Conservation (phyloP, 2,113 vertebrate genomes). For the Dryoscopus gambensis region DNA sequence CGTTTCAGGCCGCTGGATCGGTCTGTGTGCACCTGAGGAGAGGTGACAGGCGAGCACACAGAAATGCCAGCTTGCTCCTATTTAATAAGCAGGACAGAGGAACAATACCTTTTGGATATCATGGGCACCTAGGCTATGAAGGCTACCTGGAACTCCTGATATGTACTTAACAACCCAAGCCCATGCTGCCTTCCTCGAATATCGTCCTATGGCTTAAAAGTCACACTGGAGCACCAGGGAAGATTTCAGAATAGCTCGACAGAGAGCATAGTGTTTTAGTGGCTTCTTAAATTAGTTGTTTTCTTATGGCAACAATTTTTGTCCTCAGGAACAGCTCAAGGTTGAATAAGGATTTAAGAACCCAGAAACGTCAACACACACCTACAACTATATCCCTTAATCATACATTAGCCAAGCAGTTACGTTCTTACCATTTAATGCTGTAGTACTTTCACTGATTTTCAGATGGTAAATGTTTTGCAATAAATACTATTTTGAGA, state of each 20-base stretch:
- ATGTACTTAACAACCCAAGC: neutral
- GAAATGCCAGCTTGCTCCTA: neutral
- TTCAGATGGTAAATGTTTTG: neutral
- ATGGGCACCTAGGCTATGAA: neutral
- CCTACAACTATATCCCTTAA: neutral
- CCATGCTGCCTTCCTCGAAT: neutral
- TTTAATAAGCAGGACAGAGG: neutral
- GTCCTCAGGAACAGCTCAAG: neutral
- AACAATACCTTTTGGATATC: neutral
- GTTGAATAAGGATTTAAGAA: neutral
- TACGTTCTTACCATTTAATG: neutral
- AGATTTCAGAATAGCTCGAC: neutral
- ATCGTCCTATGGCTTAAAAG: neutral
- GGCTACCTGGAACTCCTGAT: neutral
- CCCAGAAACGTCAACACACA: neutral
- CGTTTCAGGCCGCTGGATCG: accelerated
- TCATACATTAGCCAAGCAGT: neutral
- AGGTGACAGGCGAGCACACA: neutral
- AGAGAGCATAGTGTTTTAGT: neutral
- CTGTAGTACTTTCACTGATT: neutral
- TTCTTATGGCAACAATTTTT: neutral
- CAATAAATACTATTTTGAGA: neutral
- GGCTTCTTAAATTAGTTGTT: neutral
- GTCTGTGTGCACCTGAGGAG: neutral
- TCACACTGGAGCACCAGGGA: neutral